Evolutionary conservation across 2,888 invertebrate genomes (phyloP), one percentile per base, ranked within the genome.

Genomic region (Eristalis arbustorum): DNA sequence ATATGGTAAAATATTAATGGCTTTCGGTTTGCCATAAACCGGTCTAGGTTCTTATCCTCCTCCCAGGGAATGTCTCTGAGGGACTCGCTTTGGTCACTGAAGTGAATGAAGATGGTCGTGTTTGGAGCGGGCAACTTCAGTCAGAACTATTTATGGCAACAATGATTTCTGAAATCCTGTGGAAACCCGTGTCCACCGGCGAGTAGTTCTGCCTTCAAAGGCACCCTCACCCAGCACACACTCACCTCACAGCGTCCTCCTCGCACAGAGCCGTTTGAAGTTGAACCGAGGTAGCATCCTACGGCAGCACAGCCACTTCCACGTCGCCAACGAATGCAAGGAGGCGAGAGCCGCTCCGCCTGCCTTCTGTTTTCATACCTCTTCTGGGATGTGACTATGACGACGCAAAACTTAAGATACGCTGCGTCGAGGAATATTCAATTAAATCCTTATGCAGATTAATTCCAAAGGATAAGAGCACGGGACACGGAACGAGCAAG

Each of bases 371-470:
- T 74, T 69, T 75, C 37, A 59, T 11, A 72, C 37, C 68, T 23
- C 62, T 62, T n/a, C n/a, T 10, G 8, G n/a, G 10, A 18, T 22
- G 31, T 49, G 49, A 59, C 40, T 59, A 22, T n/a, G n/a, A 37
- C 31, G 49, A 61, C 22, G 57, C 42, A 59, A 59, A 74, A 67
- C 74, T 78, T 61, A 71, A 78, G 57, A 64, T 75, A 63, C 14
- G 82, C 85, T 75, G 74, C 31, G 82, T 42, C 67, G 40, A 49
- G 77, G 71, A 82, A 81, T 82, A 78, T 87, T 87, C 78, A 87
- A 87, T 87, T 87, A 87, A 87, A 82, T 69, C 56, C 78, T 75
- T 74, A 87, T 78, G 77, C 85, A 87, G 85, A 87, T 82, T 78
- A 82, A 78, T 87, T 75, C 61, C 69, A 34, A 63, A 57, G 59